phyloP scores from a whole-genome alignment of 1,140 invertebrate genomes.

The Piezodorus guildinii region DNA sequence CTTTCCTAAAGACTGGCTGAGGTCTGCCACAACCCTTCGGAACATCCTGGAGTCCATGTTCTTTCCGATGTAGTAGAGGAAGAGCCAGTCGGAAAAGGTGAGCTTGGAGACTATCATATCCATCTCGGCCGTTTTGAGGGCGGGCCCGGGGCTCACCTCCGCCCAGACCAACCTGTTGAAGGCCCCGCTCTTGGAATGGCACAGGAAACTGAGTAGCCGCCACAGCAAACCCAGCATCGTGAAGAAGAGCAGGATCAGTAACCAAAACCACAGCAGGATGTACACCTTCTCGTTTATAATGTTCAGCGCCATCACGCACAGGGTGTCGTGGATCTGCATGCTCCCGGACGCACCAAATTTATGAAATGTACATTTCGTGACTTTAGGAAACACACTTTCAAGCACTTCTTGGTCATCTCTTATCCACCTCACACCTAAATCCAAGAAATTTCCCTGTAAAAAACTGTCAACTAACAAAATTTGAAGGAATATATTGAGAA shows the following conservation, averaged over 20 bases:
- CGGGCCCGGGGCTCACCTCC: slow-evolving; percentile 53
- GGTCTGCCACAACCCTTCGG: neutral
- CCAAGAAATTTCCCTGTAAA: slow-evolving; percentile 49
- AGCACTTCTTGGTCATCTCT: slow-evolving; percentile 49
- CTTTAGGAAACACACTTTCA: slow-evolving; percentile 35
- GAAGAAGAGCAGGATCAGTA: slow-evolving; percentile 51
- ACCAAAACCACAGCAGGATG: slow-evolving; percentile 69
- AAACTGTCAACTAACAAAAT: slow-evolving; percentile 58
- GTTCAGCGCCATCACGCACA: slow-evolving; percentile 64
- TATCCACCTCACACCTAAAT: slow-evolving; percentile 45
- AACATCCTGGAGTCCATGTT: slow-evolving; percentile 49
- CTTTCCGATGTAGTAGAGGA: slow-evolving; percentile 81
- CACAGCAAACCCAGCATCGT: slow-evolving; percentile 60
- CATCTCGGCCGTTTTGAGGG: slow-evolving; percentile 57
- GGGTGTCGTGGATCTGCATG: slow-evolving; percentile 45
- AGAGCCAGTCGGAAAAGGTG: slow-evolving; percentile 86
- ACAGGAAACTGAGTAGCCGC: slow-evolving; percentile 59
- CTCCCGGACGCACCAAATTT: slow-evolving; percentile 50
- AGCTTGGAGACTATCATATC: slow-evolving; percentile 64
- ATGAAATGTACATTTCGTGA: slow-evolving; percentile 35
- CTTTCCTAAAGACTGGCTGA: neutral
- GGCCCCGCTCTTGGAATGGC: slow-evolving; percentile 9
- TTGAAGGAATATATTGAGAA: slow-evolving; percentile 39
- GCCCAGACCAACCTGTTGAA: slow-evolving; percentile 20
- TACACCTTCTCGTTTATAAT: slow-evolving; percentile 75